A percentile compares a stretch with the other conserved stretches of the same genome.
Evolutionary conservation across 2,113 vertebrate genomes (phyloP).

Genomic region (Diglossa brunneiventris): DNA sequence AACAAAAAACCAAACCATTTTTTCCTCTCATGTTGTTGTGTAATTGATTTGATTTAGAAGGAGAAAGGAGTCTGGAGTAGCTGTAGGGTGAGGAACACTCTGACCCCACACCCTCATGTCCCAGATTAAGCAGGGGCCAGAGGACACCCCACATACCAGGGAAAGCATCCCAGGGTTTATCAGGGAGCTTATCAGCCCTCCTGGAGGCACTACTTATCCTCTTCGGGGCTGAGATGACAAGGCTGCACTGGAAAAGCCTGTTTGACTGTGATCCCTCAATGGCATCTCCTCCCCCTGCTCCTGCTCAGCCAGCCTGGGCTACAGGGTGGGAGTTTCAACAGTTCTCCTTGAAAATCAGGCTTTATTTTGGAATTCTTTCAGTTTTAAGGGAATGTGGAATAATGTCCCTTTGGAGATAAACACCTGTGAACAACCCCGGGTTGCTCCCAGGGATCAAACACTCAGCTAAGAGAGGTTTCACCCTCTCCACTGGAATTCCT

Average conservation of each 20-base stretch:
- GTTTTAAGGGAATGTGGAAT: background rate
- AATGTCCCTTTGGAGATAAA: background rate
- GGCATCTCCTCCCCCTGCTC: background rate
- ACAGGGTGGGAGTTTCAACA: background rate
- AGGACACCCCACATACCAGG: background rate
- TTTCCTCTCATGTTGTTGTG: background rate
- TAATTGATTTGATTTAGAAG: background rate
- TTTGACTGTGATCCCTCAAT: background rate
- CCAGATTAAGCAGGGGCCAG: background rate
- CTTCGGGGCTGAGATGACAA: background rate
- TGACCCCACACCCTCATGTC: fast-evolving
- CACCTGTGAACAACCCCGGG: background rate
- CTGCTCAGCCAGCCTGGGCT: background rate
- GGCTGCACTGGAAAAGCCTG: conserved; percentile 10
- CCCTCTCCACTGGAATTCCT: background rate
- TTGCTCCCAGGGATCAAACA: background rate
- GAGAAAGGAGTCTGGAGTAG: background rate
- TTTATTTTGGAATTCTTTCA: background rate
- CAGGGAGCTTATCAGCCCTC: background rate
- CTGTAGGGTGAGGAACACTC: background rate
- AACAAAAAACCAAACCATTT: too few relatives aligned
- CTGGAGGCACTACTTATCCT: background rate
- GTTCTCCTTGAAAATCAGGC: background rate
- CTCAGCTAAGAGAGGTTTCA: background rate
- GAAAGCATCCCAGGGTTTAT: background rate